phyloP scores from a whole-genome alignment of 2,888 invertebrate genomes.

The Lobophora halterata region DNA sequence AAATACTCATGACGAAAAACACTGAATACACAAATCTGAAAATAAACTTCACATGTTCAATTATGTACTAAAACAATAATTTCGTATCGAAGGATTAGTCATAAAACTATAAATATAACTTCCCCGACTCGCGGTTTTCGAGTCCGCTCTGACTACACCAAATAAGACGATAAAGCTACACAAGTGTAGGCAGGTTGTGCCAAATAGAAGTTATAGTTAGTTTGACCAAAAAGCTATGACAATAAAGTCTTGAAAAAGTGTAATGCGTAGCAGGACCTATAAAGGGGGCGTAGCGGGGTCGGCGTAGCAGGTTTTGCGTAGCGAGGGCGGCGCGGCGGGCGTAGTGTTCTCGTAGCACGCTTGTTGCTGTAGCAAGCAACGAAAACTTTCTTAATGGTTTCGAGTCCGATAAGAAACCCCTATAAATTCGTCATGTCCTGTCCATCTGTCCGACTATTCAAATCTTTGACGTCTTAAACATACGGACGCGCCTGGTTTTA shows the following conservation, averaged over 20 bases:
- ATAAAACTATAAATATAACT: conserved; percentile 17
- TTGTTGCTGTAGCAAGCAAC: conserved; percentile 6
- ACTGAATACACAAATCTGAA: conserved; percentile 10
- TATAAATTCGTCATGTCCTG: no score
- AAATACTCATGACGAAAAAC: conserved; percentile 16
- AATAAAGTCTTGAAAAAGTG: no score
- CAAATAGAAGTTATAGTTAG: no score
- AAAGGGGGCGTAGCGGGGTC: conserved; percentile 7
- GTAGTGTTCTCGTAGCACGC: conserved; percentile 9
- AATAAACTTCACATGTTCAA: conserved; percentile 22
- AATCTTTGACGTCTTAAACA: no score
- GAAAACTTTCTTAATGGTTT: no score
- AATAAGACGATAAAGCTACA: conserved; percentile 1
- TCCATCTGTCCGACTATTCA: no score
- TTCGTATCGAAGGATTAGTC: conserved; percentile 17
- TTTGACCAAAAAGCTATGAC: no score
- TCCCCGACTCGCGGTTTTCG: conserved; percentile 5
- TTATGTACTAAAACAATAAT: conserved; percentile 22
- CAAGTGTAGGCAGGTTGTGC: neutral
- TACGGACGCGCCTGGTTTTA: no score
- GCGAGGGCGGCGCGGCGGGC: no score
- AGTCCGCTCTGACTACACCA: conserved; percentile 3
- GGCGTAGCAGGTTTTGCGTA: conserved; percentile 2
- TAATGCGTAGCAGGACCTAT: conserved; percentile 5
- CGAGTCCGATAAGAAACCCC: no score